Evolutionary conservation across 2,113 vertebrate species (phyloP).

Genomic region (Salminus brasiliensis): DNA sequence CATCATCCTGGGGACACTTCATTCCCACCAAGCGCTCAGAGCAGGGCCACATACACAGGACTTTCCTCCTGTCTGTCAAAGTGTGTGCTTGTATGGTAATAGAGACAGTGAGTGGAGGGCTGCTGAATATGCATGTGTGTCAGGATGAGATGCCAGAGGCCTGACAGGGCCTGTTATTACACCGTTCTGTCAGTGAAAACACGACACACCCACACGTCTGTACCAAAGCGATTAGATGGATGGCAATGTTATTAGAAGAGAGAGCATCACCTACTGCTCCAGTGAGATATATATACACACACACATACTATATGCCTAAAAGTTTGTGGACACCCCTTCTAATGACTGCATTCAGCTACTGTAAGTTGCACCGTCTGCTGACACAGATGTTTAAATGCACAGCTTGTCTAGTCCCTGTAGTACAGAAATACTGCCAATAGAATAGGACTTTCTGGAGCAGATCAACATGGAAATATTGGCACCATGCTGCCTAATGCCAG

Average conservation of each 20-base stretch:
- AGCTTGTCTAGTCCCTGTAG: no score
- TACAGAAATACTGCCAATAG: no score
- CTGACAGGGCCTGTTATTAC: background rate
- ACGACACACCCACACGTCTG: background rate
- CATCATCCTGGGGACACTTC: background rate
- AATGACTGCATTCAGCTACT: background rate
- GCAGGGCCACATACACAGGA: background rate
- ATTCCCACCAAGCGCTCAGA: background rate
- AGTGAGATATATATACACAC: background rate
- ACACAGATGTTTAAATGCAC: no score
- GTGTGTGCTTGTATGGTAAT: conserved; percentile 33
- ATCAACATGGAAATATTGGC: no score
- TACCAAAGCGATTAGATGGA: background rate
- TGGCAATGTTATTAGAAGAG: background rate
- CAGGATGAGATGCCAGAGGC: conserved; percentile 12
- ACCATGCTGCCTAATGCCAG: no score
- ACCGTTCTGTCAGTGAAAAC: conserved; percentile 9
- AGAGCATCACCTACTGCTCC: background rate
- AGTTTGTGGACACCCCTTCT: background rate
- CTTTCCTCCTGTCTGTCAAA: conserved; percentile 22
- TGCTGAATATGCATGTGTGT: conserved; percentile 44
- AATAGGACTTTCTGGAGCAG: no score
- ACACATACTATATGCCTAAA: background rate
- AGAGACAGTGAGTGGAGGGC: conserved; percentile 26
- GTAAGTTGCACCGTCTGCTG: no score